Conservation (phyloP, 2,888 invertebrate genomes). For the Gymnoscelis rufifasciata region DNA sequence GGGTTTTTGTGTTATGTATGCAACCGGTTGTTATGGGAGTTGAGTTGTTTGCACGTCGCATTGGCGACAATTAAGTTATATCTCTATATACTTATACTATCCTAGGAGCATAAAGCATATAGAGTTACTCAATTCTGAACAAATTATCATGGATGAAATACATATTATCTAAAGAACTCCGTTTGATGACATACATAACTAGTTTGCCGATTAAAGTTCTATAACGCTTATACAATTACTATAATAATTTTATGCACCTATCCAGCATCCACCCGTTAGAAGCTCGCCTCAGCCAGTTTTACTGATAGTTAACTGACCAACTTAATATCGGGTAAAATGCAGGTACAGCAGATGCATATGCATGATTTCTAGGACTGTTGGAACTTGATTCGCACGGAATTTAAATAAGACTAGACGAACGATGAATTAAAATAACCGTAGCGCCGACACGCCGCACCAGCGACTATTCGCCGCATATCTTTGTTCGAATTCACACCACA, state of each 20-base stretch:
- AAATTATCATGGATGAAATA: too few species aligned
- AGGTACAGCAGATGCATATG: not conserved
- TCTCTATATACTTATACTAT: too few species aligned
- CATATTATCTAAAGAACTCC: not conserved
- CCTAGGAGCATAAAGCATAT: too few species aligned
- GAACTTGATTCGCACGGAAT: constrained; percentile 22
- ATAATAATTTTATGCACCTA: not conserved
- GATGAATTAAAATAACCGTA: constrained; percentile 14
- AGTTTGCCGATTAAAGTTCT: constrained; percentile 29
- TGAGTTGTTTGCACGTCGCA: too few species aligned
- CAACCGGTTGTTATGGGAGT: constrained; percentile 26
- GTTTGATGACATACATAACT: constrained; percentile 23
- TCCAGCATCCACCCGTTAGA: constrained; percentile 11
- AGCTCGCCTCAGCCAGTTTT: not conserved
- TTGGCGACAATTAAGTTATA: too few species aligned
- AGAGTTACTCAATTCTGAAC: too few species aligned
- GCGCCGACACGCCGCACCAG: not conserved
- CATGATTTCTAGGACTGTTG: constrained; percentile 1
- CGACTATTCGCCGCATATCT: not conserved
- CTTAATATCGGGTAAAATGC: too few species aligned
- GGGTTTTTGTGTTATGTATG: constrained; percentile 36
- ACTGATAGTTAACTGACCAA: not conserved
- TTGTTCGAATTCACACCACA: constrained; percentile 16
- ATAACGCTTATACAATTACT: constrained; percentile 25
- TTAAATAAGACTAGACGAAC: constrained; percentile 14